Evolutionary conservation across 2,113 vertebrate genomes (phyloP).

Genomic region (Cyprichromis sp.): DNA sequence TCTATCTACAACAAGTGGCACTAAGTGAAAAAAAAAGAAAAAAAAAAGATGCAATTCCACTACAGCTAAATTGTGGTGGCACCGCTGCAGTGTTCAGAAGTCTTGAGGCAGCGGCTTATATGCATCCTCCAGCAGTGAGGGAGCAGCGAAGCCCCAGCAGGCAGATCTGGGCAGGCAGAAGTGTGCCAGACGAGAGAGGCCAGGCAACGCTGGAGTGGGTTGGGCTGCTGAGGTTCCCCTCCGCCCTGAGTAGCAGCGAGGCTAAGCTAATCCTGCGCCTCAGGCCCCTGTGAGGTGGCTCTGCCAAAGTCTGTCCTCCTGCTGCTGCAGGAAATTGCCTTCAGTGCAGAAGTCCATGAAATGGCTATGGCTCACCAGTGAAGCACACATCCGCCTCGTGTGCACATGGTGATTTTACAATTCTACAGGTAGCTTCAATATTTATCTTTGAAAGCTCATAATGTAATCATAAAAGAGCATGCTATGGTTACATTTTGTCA

Average conservation of each 20-base stretch:
- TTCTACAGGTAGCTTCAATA: conserved; percentile 36
- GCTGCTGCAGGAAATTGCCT: conserved; percentile 76
- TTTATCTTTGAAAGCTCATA: neutral
- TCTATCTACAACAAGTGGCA: neutral
- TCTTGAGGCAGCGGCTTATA: conserved; percentile 33
- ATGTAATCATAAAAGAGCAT: neutral
- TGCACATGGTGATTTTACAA: conserved; percentile 9
- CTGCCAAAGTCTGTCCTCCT: conserved; percentile 67
- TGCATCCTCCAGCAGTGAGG: conserved; percentile 30
- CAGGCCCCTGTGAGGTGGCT: conserved; percentile 56
- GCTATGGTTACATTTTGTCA: neutral
- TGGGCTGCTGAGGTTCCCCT: conserved; percentile 58
- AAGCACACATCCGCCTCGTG: neutral
- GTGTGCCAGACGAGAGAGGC: conserved; percentile 49
- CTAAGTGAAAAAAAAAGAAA: neutral
- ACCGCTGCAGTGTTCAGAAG: neutral
- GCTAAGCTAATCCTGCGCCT: conserved; percentile 68
- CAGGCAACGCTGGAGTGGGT: conserved; percentile 36
- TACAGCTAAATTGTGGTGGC: conserved; percentile 15
- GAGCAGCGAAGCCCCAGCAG: conserved; percentile 17
- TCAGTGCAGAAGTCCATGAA: conserved; percentile 64
- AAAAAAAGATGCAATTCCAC: conserved; percentile 12
- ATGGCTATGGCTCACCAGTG: conserved; percentile 26
- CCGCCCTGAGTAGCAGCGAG: conserved; percentile 56
- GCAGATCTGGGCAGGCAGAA: conserved; percentile 15